Base-by-base conservation (phyloP, 2,888 invertebrate species). In the Rambutsinella grinnellia region DNA sequence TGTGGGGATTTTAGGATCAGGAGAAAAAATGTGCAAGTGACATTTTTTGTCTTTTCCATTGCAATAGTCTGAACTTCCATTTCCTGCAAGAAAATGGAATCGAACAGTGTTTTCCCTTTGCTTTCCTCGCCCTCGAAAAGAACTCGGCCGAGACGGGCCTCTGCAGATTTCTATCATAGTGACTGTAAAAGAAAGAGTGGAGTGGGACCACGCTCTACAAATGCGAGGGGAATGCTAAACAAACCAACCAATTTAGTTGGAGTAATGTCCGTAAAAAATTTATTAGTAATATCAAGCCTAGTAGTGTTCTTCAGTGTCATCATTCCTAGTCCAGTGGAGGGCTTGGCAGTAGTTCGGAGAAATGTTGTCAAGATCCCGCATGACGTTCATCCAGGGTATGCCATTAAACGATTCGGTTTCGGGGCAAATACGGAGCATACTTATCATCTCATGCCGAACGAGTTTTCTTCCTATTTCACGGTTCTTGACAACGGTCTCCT, bases 381-480 rank as follows among this genome's bases (percentile, higher is more conserved):
- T 87, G 95, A 96, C 86, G 93, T 94, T 84, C 93, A 94, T 86
- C 95, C 95, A 2, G 95, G 95, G 61, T 95, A 93, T 88, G 94
- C 93, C 86, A 92, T 95, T 85, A 93, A 92, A 86, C 92, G 93
- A 85, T 93, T 95, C 87, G 89, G 88, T 89, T 85, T 89, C 87
- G 82, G 88, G 88, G 90, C 85, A 89, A 90, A 70, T 87, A 89
- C 81, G 80, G 77, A 83, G 74, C 83, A 85, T 83, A 89, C 89
- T 79, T 92, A 90, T 86, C 90, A 90, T 80, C 88, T 93, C 81
- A 87, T 94, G 85, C 93, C 94, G 85, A 93, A 93, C 61, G 93
- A 93, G 80, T 94, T 91, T 86, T 92, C 93, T 57, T 91, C 93
- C 82, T 95, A 92, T 87, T 96, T 96, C 87, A 93, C 96, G 10